Evolutionary conservation across 2,113 vertebrate genomes (phyloP).

Genomic region (Ceyx cyanopectus): DNA sequence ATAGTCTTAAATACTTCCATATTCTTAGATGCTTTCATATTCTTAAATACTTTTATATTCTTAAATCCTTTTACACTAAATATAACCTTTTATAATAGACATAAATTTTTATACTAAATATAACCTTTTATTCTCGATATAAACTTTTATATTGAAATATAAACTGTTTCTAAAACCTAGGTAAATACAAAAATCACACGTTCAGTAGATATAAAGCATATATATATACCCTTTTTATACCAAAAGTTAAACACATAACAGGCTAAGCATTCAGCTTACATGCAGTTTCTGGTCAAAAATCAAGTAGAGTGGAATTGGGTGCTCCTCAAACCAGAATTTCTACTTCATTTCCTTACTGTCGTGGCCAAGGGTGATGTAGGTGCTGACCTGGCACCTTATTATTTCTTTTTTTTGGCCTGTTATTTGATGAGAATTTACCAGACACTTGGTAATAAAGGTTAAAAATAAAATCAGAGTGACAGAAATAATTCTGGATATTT

Average conservation of each 20-base stretch:
- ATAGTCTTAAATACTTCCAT: too few species aligned
- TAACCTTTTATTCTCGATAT: not conserved
- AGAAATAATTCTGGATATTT: not conserved
- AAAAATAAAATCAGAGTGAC: not conserved
- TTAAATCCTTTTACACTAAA: not conserved
- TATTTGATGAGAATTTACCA: not conserved
- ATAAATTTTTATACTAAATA: not conserved
- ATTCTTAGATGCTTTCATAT: too few species aligned
- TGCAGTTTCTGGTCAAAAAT: not conserved
- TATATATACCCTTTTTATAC: not conserved
- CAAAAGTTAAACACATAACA: not conserved
- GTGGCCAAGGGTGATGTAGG: not conserved
- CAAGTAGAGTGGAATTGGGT: too few species aligned
- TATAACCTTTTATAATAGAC: too few species aligned
- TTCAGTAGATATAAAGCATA: not conserved
- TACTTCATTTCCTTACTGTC: not conserved
- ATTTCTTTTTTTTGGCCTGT: rapidly evolving
- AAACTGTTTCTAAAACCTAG: not conserved
- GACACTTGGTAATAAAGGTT: not conserved
- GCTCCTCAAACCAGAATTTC: too few species aligned
- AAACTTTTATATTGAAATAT: not conserved
- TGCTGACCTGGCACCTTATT: not conserved
- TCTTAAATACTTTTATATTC: too few species aligned
- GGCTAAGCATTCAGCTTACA: not conserved
- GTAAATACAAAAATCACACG: not conserved